A percentile compares a stretch with the other conserved stretches of the same genome.
Evolutionary conservation across 2,113 vertebrate genomes (phyloP).

Genomic region (Thunnus maccoyii): DNA sequence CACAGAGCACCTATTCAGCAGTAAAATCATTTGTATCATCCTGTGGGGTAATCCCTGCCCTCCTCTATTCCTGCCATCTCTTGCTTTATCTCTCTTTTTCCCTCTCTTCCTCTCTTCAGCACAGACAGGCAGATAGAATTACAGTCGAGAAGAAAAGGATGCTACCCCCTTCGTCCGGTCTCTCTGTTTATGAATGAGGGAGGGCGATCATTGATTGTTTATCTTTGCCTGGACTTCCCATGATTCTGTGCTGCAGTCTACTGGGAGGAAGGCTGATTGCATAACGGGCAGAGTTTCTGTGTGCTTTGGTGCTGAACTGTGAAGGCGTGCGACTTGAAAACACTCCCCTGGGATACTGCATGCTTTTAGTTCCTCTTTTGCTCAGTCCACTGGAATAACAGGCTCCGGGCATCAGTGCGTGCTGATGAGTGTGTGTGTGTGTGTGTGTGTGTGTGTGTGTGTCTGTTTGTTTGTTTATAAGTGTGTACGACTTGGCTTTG

Average conservation of each 20-base stretch:
- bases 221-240: constrained; percentile 81
- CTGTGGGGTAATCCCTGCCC: constrained; percentile 62
- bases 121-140: constrained; percentile 65
- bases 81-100: constrained; percentile 41
- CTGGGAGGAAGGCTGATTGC: constrained; percentile 78
- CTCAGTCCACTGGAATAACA: constrained; percentile 83
- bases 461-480: neutral
- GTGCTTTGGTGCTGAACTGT: constrained; percentile 83
- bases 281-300: constrained; percentile 79
- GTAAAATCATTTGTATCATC: constrained; percentile 59
- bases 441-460: constrained; percentile 44
- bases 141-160: constrained; percentile 63
- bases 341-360: constrained; percentile 76
- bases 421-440: constrained; percentile 47
- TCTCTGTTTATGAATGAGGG: constrained; percentile 80
- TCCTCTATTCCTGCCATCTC: constrained; percentile 40
- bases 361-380: constrained; percentile 85
- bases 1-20: constrained; percentile 60
- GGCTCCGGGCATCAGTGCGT: constrained; percentile 70
- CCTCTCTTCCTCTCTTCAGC: constrained; percentile 31
- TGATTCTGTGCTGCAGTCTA: constrained; percentile 78
- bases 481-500: constrained; percentile 21
- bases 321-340: constrained; percentile 84
- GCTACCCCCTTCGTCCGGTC: constrained; percentile 43
- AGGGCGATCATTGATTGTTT: constrained; percentile 82